Evolutionary conservation across 2,113 vertebrate species (phyloP), one percentile per base, ranked within the genome.

Genomic region (Pygathrix nemaeus): DNA sequence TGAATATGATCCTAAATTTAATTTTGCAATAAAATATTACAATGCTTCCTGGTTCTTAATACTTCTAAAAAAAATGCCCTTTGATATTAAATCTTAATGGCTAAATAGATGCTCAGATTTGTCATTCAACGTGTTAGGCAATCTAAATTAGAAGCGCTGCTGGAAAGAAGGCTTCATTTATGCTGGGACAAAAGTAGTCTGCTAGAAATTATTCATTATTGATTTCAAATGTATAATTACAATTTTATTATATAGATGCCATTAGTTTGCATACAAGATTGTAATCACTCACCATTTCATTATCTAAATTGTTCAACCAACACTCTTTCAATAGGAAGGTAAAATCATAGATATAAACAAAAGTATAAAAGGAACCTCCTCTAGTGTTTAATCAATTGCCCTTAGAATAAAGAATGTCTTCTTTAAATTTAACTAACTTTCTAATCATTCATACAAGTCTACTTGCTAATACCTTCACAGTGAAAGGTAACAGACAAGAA

Each of bases 351-450:
- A 40, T 83, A 94, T 55, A 59, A 92, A 40, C 3, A 52, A 23
- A 83, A 92, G 4, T 64, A 86, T 70, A 50, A 83, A 89, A 93
- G 23, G 23, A 94, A 85, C 18, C 18, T 85, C 12, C 90, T 38
- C 35, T 68, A 57, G 21, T 35, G 32, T 92, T 27, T 76, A 48
- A 57, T n/a, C 66, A 92, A 38, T 95, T 8, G 38, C 20, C 5
- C 13, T 55, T 76, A 68, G 6, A 85, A 79, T 81, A 23, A 55
- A 96, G 17, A 32, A 73, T 55, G 45, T n/a, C 43, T 94, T 97
- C 85, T 81, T 73, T 87, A 95, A 85, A 79, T 90, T 14, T 64
- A 94, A 85, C 25, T n/a, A 93, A 88, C 4, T 86, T 93, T 75
- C 6, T 70, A 83, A 70, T 88, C 30, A 25, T 8, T n/a, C 76